phyloP scores from a whole-genome alignment of 2,888 invertebrate species.

The Pedicia rivosa region DNA sequence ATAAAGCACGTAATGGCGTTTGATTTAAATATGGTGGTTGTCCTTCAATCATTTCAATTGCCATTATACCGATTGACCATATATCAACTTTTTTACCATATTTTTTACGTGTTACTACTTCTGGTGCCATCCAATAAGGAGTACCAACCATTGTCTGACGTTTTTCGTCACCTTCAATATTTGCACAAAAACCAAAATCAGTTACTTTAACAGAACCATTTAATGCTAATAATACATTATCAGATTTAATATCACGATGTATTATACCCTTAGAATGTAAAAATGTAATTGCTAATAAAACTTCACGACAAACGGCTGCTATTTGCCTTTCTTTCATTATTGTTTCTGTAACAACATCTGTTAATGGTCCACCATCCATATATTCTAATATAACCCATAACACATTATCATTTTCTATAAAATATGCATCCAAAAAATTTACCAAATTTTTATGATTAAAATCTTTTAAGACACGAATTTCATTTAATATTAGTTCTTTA shows the following conservation, averaged over 20 bases:
- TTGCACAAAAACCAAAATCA: slow-evolving; percentile 97
- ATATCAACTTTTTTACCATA: slow-evolving; percentile 90
- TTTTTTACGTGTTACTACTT: slow-evolving; percentile 80
- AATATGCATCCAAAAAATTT: slow-evolving; percentile 85
- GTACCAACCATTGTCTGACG: slow-evolving; percentile 97
- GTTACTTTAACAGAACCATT: slow-evolving; percentile 83
- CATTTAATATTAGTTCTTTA: slow-evolving; percentile 89
- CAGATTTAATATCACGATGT: slow-evolving; percentile 94
- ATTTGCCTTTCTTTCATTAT: slow-evolving; percentile 95
- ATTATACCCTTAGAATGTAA: slow-evolving; percentile 80
- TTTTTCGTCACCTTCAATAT: slow-evolving; percentile 86
- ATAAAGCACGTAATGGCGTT: slow-evolving; percentile 79
- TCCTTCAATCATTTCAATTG: slow-evolving; percentile 86
- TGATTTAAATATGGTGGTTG: slow-evolving; percentile 95
- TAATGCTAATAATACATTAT: slow-evolving; percentile 88
- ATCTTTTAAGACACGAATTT: slow-evolving; percentile 81
- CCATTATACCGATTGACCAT: slow-evolving; percentile 97
- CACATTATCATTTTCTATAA: slow-evolving; percentile 74
- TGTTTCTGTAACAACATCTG: slow-evolving; percentile 94
- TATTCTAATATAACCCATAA: slow-evolving; percentile 97
- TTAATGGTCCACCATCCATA: slow-evolving; percentile 85
- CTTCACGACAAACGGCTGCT: slow-evolving; percentile 84
- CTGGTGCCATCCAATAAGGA: slow-evolving; percentile 97
- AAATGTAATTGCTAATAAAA: slow-evolving; percentile 75
- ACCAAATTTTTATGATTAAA: slow-evolving; percentile 90